Evolutionary conservation across 2,888 invertebrate genomes (phyloP).

Genomic region (Drosophila siamana): DNA sequence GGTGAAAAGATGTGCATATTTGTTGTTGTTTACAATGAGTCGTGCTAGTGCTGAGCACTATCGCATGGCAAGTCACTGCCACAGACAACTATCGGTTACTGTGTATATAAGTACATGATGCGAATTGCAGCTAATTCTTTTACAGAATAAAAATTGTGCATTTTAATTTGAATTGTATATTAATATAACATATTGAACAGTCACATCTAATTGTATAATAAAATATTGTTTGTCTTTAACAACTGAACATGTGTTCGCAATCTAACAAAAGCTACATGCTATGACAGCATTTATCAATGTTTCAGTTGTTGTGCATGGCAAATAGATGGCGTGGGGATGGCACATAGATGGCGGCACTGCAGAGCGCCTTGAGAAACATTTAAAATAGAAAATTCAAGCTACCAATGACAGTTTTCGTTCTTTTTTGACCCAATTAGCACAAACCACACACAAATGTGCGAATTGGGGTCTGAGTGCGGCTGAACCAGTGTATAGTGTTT

Average conservation of each 20-base stretch:
- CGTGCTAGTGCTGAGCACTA: neutral
- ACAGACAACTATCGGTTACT: neutral
- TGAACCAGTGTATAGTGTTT: conserved; percentile 5
- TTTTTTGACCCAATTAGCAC: conserved; percentile 47
- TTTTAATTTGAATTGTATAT: too few species aligned
- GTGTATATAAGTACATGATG: too few species aligned
- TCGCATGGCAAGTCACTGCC: neutral
- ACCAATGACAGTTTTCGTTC: conserved; percentile 36
- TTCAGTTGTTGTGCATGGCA: neutral
- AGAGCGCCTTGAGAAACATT: conserved; percentile 11
- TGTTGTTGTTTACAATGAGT: conserved; percentile 51
- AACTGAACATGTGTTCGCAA: neutral
- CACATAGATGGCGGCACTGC: conserved; percentile 41
- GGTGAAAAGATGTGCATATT: conserved; percentile 33
- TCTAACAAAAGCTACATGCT: conserved; percentile 2
- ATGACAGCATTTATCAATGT: neutral
- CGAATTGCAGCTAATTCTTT: too few species aligned
- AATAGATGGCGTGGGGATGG: conserved; percentile 54
- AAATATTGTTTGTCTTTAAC: neutral
- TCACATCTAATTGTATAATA: too few species aligned
- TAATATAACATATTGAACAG: too few species aligned
- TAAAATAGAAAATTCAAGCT: conserved; percentile 13
- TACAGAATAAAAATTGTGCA: too few species aligned
- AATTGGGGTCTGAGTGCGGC: conserved; percentile 29
- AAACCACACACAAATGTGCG: conserved; percentile 35